Percentiles rank a stretch among this genome's conserved stretches.
These are phyloP conservation scores for Lycaon pictus DNA, from an alignment of 2,113 vertebrate species.

Conservation along the genomic window DNA sequence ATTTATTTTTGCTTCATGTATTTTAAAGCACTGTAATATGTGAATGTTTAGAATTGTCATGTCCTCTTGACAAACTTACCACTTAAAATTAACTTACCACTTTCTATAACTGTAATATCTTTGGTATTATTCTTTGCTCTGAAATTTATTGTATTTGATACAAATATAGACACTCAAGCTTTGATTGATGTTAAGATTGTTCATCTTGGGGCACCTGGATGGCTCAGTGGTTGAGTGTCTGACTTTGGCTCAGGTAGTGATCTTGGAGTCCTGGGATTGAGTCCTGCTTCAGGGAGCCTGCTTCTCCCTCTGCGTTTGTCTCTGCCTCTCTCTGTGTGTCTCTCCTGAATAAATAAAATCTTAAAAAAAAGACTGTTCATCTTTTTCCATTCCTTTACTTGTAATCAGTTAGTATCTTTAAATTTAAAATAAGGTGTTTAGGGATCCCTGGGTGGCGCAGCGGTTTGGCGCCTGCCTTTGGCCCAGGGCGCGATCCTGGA, in stretches of 20 bases:
- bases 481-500: too few species aligned
- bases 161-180: not conserved
- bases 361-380: not conserved
- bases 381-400: slow-evolving; percentile 23
- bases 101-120: slow-evolving; percentile 12
- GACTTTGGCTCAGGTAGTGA: too few species aligned
- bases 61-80: slow-evolving; percentile 42
- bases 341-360: too few species aligned
- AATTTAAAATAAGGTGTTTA: slow-evolving; percentile 15
- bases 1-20: not conserved
- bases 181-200: slow-evolving; percentile 42
- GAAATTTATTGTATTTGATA: not conserved
- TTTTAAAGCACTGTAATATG: slow-evolving; percentile 5
- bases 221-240: too few species aligned
- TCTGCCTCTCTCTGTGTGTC: too few species aligned
- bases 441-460: too few species aligned
- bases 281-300: too few species aligned
- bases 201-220: not conserved
- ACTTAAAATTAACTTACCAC: slow-evolving; percentile 49
- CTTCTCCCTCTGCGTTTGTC: too few species aligned
- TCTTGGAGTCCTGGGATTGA: too few species aligned
- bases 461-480: too few species aligned
- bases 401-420: slow-evolving; percentile 26
- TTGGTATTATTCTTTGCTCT: not conserved
- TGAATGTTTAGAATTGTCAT: not conserved